Conservation (phyloP, 2,113 vertebrate genomes). For the Phalacrocorax pelagicus region DNA sequence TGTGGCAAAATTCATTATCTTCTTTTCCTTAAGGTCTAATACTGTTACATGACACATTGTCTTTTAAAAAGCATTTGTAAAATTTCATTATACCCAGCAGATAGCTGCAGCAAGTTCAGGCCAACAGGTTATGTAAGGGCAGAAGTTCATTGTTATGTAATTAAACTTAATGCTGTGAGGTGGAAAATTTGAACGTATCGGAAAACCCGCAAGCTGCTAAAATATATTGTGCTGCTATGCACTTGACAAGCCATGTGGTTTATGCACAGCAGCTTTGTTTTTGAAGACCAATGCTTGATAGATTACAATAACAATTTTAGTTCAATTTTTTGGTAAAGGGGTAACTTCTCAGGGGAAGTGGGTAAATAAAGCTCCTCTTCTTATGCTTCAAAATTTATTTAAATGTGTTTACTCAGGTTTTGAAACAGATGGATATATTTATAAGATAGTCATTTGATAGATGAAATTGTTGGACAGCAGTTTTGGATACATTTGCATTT, state of each 20-base stretch:
- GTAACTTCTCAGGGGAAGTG: not conserved
- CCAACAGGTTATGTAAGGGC: not conserved
- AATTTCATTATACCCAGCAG: not conserved
- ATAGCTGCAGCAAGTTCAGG: not conserved
- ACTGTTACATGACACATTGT: not conserved
- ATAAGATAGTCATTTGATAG: not conserved
- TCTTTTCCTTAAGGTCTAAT: not conserved
- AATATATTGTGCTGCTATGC: not conserved
- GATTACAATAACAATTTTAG: not conserved
- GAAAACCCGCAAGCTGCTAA: not conserved
- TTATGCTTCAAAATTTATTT: not conserved
- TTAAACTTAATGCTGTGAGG: not conserved
- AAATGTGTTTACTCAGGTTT: not conserved
- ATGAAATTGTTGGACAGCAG: not conserved
- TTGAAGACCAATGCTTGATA: not conserved
- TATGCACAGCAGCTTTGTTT: slow-evolving; percentile 12
- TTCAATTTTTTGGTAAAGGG: not conserved
- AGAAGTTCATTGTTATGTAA: slow-evolving; percentile 23
- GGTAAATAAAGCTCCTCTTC: not conserved
- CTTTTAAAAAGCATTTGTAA: not conserved
- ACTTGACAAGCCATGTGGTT: not conserved
- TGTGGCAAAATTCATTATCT: not conserved
- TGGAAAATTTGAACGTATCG: not conserved
- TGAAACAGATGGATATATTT: not conserved
- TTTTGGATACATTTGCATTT: not conserved